phyloP scores from a whole-genome alignment of 2,888 invertebrate species.

The Megaustenia siamemsis region DNA sequence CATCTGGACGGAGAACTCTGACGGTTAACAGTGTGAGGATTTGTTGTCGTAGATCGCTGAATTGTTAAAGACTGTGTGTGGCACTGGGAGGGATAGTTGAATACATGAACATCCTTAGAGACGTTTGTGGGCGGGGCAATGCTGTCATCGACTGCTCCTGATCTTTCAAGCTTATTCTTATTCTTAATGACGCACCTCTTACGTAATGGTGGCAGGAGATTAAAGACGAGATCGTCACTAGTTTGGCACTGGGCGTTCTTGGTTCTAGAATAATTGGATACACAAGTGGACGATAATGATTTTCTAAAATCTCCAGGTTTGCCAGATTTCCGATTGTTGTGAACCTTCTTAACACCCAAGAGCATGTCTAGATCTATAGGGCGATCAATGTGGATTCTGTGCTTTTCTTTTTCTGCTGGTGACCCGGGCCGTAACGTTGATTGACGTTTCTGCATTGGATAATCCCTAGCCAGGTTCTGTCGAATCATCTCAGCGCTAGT shows the following conservation, averaged over 20 bases:
- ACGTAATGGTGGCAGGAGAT: conserved; percentile 46
- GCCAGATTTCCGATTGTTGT: background rate
- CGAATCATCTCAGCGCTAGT: conserved; percentile 14
- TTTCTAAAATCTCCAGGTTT: conserved; percentile 43
- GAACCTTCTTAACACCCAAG: background rate
- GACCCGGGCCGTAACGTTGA: conserved; percentile 38
- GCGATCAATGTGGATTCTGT: conserved; percentile 36
- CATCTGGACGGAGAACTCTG: conserved; percentile 10
- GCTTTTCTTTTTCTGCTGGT: conserved; percentile 50
- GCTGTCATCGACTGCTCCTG: conserved; percentile 41
- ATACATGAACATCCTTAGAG: conserved; percentile 33
- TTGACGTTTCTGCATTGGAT: conserved; percentile 17
- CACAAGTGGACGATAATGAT: conserved; percentile 48
- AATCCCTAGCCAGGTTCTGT: conserved; percentile 40
- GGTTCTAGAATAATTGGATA: conserved; percentile 36
- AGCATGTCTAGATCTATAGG: conserved; percentile 20
- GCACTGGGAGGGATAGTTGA: background rate
- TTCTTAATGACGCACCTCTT: conserved; percentile 39
- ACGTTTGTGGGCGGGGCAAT: background rate
- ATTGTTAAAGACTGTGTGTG: background rate
- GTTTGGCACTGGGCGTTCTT: conserved; percentile 62
- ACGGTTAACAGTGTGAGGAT: background rate
- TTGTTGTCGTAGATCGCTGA: background rate
- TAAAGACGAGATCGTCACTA: conserved; percentile 61
- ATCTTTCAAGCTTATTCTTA: conserved; percentile 41